Conservation (phyloP, 2,888 invertebrate species). For the Nesidiocoris tenuis region DNA sequence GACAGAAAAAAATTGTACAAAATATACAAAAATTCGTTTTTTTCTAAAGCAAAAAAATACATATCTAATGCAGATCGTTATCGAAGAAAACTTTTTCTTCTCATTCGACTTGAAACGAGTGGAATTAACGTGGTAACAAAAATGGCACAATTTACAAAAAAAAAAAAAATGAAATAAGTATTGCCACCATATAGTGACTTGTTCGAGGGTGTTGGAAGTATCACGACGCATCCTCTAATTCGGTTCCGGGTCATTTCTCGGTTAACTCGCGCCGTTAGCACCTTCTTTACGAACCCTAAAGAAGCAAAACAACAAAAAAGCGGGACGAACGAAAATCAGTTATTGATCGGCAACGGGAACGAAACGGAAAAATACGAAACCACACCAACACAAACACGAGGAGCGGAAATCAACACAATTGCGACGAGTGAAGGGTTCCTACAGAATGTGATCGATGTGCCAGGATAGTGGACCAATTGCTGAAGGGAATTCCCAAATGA, state of each 20-base stretch:
- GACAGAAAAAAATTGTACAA: too few relatives aligned
- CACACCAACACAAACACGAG: neutral
- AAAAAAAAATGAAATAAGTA: constrained; percentile 3
- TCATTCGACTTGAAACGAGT: neutral
- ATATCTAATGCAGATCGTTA: neutral
- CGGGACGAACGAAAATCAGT: constrained; percentile 6
- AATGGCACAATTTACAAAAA: constrained; percentile 31
- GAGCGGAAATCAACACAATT: neutral
- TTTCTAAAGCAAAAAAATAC: too few relatives aligned
- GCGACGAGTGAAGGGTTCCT: neutral
- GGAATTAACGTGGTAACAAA: constrained; percentile 19
- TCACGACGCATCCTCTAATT: neutral
- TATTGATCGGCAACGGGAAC: neutral
- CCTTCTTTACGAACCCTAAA: constrained; percentile 43
- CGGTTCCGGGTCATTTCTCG: neutral
- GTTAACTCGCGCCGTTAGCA: constrained; percentile 32
- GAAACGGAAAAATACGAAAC: constrained; percentile 1
- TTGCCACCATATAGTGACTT: constrained; percentile 1
- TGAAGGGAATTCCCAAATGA: neutral
- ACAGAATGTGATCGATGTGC: neutral
- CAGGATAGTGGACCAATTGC: too few relatives aligned
- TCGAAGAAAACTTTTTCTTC: neutral
- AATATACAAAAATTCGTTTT: too few relatives aligned
- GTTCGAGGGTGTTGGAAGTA: neutral
- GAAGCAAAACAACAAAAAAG: constrained; percentile 13